Evolutionary conservation across 2,113 vertebrate genomes (phyloP), one percentile per base, ranked within the genome.

Genomic region (Dasyurus viverrinus): DNA sequence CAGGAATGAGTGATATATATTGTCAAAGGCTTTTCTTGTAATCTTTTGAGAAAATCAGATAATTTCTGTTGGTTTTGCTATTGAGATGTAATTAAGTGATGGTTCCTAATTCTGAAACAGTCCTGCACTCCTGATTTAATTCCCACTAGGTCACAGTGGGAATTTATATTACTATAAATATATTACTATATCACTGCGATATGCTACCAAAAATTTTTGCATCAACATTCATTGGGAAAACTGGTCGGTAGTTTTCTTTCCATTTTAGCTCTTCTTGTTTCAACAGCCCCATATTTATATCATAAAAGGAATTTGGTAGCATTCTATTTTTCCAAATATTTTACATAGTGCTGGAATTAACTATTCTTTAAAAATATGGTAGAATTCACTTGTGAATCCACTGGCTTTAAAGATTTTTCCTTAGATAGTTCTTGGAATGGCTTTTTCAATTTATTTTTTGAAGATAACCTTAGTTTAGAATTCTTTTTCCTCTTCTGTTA

Each of bases 91-190:
- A 53, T 84, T 93, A 92, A 68, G 1, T n/a, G 42, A 90, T 52
- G 24, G 68, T 89, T 26, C 57, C 90, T 53, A 94, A 94, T 91
- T 54, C 89, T 92, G 91, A 94, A 89, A 16, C 68, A 89, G 46
- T 1, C 6, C 42, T 53, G n/a, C 46, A 89, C 90, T 93, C 53
- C 12, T 53, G 24, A 53, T 47, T 89, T 94, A 36, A 95, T 50
- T 1, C 6, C 7, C 54, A 94, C 36, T 91, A 93, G 76, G 53
- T 46, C 47, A 89, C 55, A 54, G 90, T 24, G 46, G n/a, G n/a
- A n/a, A n/a, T n/a, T 55, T 47, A 47, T 47, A 47, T 47, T 47
- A 47, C 47, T 47, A 47, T 47, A 47, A 47, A 47, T 47, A 47
- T 47, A 47, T 47, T 47, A 47, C 4, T 47, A 47, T 89, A 53